Evolutionary conservation across 1,140 invertebrate species (phyloP), one percentile per base, ranked within the genome.

Genomic region (Scaptomyza hsui): DNA sequence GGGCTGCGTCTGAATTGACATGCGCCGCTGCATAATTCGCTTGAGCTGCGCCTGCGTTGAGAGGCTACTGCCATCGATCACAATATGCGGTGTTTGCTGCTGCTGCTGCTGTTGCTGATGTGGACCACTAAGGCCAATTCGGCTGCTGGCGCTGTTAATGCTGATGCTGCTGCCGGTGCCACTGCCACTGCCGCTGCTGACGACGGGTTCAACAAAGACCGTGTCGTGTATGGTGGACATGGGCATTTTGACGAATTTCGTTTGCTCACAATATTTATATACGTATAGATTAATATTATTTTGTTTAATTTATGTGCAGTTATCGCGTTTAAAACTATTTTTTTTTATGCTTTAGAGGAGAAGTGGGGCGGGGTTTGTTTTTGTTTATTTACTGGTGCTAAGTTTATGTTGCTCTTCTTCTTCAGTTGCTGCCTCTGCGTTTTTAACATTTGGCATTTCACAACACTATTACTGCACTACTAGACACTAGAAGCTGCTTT

Each of bases 41-140:
- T 85, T 78, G 53, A 90, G 61, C 29, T 90, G 76, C 41, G 88
- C 88, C 59, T 89, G 88, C 59, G 88, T 63, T 12, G 85, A 63
- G 21, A 89, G 44, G 16, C 62, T 89, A 52, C 63, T 89, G 61
- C 72, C 75, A 82, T 89, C 78, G 32, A 89, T 76, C 26, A 88
- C 78, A 47, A 88, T 89, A 26, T 89, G 78, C 4, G 82, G 71
- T 1, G 74, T 64, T 39, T 64, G 74, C 37, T 72, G 76, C 42
- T 80, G 81, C 56, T 74, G 61, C 63, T 57, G 42, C 35, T 49
- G 42, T 29, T 49, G 21, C 60, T 37, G 32, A n/a, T 57, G 35
- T 48, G 55, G 0, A 24, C 44, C 53, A 29, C 52, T 56, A 7
- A 62, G 65, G 44, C 65, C 55, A 47, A 71, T 76, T 24, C 73